Evolutionary conservation across 2,888 invertebrate species (phyloP), one percentile per base, ranked within the genome.

Genomic region (Halictus quadricinctus): DNA sequence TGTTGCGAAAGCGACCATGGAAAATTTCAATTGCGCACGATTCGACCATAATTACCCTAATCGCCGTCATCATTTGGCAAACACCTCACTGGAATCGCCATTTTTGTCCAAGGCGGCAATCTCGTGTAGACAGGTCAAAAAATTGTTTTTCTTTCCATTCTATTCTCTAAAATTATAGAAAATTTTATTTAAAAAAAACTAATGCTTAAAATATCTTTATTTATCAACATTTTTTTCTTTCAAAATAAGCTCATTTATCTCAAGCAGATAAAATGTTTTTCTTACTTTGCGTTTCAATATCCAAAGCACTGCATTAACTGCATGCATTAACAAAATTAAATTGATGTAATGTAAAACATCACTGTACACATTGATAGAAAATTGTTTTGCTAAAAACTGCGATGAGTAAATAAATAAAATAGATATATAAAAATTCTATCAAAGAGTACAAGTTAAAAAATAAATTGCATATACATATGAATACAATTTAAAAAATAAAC

Each of bases 11-110:
- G 48, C 74, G 74, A 41, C 58, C 54, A 58, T 66, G 72, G 79
- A 83, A 81, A 88, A 84, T 76, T 88, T 90, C 83, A 91, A 88
- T 88, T 85, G 80, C 88, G 76, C 84, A 75, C 87, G 86, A 88
- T 90, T 85, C 82, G 83, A 82, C 72, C 76, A 82, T 89, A 88
- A 90, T 88, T 87, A 86, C 88, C 60, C n/a, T 84, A 84, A 84
- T 84, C 83, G 79, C 43, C 54, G 48, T 41, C 76, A 36, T 81
- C 50, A 54, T 36, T 21, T 66, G 29, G 21, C 36, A 46, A 74
- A 80, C 46, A 36, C 25, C 58, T 25, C 12, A 25, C 60, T n/a
- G 25, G 15, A 29, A 13, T 29, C 29, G 29, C 64, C 15, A 25
- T 36, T 48, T 58, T 76, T 10, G 54, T 29, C 12, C 21, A 3